A percentile compares a stretch with the other conserved stretches of the same genome.
These are phyloP conservation scores for Anniella stebbinsi DNA, from an alignment of 2,797 vertebrate species.

Conservation along the genomic window DNA sequence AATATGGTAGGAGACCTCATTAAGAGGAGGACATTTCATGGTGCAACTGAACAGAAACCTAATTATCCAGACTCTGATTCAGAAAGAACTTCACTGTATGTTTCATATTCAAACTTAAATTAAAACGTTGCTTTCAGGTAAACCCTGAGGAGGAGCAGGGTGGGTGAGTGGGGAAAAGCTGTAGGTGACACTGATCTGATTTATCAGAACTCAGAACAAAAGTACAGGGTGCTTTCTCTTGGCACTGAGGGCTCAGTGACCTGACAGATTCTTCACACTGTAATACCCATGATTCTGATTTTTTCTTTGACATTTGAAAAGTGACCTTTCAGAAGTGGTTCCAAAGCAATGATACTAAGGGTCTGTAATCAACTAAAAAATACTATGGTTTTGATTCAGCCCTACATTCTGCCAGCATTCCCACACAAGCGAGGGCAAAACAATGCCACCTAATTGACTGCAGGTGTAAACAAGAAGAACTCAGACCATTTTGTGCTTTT, in stretches of 20 bases:
- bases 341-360: constrained; percentile 28
- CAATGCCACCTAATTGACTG: constrained; percentile 24
- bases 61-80: neutral
- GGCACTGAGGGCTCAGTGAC: constrained; percentile 44
- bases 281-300: constrained; percentile 54
- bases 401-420: constrained; percentile 10
- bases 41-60: neutral
- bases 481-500: constrained; percentile 17
- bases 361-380: constrained; percentile 34
- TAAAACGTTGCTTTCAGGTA: neutral
- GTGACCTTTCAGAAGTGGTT: constrained; percentile 54
- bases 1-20: too few species aligned
- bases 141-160: neutral
- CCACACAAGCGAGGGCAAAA: constrained; percentile 3
- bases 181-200: neutral
- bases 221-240: constrained; percentile 58
- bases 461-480: constrained; percentile 33
- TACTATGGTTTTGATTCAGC: constrained; percentile 4
- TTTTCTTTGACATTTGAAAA: constrained; percentile 40
- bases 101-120: neutral
- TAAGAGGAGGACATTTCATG: neutral
- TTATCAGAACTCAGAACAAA: constrained; percentile 56
- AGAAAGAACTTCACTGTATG: neutral
- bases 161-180: too few species aligned
- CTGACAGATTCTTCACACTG: constrained; percentile 58